These are phyloP conservation scores for Cephalopterus ornatus DNA, from an alignment of 2,113 vertebrate genomes.

Conservation along the genomic window DNA sequence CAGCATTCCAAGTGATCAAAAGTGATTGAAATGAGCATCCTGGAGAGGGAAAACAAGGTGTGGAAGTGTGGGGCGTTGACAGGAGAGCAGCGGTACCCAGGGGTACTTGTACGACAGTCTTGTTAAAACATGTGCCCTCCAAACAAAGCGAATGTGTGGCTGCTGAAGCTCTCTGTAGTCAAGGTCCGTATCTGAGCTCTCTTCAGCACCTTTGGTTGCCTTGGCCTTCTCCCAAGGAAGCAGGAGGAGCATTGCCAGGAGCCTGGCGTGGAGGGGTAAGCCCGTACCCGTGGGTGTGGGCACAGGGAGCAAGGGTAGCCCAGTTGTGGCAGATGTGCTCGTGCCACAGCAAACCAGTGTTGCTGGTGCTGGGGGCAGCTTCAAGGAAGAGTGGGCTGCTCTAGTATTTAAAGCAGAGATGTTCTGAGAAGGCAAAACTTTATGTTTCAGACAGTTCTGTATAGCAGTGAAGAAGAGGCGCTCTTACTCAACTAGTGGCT, in stretches of 20 bases:
- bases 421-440: neutral
- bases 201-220: neutral
- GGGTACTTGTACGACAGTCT: neutral
- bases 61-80: neutral
- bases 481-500: neutral
- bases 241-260: neutral
- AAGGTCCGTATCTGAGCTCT: neutral
- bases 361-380: neutral
- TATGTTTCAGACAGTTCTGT: neutral
- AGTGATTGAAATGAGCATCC: neutral
- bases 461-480: neutral
- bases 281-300: accelerated
- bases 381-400: neutral
- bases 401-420: neutral
- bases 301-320: neutral
- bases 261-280: neutral
- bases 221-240: neutral
- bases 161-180: neutral
- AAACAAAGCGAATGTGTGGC: neutral
- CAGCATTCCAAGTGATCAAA: neutral
- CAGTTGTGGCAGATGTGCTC: neutral
- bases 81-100: neutral
- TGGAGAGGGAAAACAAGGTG: neutral
- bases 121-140: neutral
- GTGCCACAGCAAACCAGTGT: neutral